These are phyloP conservation scores for pig (Sus scrofa) DNA, from an alignment of 2,113 vertebrate species.

Conservation along the genomic window DNA sequence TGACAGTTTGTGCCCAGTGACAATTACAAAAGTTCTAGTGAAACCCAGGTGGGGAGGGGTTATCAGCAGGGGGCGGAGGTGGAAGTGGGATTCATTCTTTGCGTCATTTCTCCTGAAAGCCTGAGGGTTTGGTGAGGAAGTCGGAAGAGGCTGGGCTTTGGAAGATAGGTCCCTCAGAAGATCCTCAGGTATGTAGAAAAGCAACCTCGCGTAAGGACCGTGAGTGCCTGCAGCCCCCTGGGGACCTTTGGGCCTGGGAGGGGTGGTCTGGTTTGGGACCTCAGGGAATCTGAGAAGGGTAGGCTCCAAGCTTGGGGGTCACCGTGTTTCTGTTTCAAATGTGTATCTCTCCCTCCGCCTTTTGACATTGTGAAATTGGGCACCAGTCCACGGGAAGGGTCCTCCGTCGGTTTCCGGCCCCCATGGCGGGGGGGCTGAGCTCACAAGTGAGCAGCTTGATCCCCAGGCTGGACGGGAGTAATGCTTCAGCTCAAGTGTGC, in stretches of 20 bases:
- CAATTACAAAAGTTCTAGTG: too few relatives aligned
- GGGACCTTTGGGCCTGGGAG: neutral
- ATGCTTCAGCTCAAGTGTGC: neutral
- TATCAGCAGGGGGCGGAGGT: too few relatives aligned
- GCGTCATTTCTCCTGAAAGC: too few relatives aligned
- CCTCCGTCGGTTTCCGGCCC: slow-evolving; percentile 40
- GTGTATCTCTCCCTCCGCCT: neutral
- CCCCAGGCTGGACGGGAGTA: neutral
- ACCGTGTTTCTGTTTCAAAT: too few relatives aligned
- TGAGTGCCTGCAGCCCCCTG: neutral
- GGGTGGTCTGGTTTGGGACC: neutral
- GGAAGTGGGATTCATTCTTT: too few relatives aligned
- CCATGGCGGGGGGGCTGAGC: neutral
- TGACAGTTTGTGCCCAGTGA: too few relatives aligned
- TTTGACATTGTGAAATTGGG: neutral
- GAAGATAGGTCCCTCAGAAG: neutral
- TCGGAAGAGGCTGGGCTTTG: too few relatives aligned
- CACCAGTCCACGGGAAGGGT: neutral
- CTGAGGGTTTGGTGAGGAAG: too few relatives aligned
- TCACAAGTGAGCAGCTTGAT: neutral
- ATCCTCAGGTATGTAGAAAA: neutral
- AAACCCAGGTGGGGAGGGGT: too few relatives aligned
- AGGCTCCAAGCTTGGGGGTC: too few relatives aligned
- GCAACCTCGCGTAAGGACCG: neutral
- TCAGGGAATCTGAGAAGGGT: neutral